phyloP scores from a whole-genome alignment of 35 echinoderm and acorn worm genomes.

The Ptychodera flava region DNA sequence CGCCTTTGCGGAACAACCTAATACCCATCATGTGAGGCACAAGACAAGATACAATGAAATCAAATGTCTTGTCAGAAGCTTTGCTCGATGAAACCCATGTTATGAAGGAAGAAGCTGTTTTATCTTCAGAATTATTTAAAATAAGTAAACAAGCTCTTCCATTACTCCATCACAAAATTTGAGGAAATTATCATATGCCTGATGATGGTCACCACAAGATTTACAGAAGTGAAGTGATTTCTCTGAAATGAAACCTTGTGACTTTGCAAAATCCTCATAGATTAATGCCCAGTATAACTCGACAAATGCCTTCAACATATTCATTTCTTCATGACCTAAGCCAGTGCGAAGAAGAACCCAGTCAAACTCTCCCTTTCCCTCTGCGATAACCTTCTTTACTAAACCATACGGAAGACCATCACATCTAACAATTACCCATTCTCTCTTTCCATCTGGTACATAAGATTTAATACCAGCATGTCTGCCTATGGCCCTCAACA shows the following conservation, averaged over 20 bases:
- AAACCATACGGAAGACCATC: constrained; percentile 22
- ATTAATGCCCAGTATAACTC: constrained; percentile 28
- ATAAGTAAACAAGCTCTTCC: constrained; percentile 23
- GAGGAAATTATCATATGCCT: constrained; percentile 29
- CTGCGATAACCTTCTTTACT: constrained; percentile 6
- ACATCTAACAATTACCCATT: constrained; percentile 3
- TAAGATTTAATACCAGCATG: too few relatives aligned
- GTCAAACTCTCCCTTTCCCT: constrained; percentile 36
- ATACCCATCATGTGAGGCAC: neutral
- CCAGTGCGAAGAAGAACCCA: constrained; percentile 45
- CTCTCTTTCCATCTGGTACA: too few relatives aligned
- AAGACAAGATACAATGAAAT: neutral
- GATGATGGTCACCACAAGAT: constrained; percentile 41
- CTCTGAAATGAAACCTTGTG: constrained; percentile 31
- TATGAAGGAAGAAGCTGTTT: neutral
- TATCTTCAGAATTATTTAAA: neutral
- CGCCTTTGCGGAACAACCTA: neutral
- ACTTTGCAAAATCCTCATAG: neutral
- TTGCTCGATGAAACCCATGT: neutral
- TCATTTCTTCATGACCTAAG: constrained; percentile 51
- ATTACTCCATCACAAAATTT: constrained; percentile 20
- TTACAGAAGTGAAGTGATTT: constrained; percentile 40
- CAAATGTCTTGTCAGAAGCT: neutral
- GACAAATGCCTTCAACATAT: constrained; percentile 53
- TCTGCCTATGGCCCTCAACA: too few relatives aligned